Base-by-base conservation (phyloP, 2,797 vertebrate genomes). In the Orientallactaga sibirica region DNA sequence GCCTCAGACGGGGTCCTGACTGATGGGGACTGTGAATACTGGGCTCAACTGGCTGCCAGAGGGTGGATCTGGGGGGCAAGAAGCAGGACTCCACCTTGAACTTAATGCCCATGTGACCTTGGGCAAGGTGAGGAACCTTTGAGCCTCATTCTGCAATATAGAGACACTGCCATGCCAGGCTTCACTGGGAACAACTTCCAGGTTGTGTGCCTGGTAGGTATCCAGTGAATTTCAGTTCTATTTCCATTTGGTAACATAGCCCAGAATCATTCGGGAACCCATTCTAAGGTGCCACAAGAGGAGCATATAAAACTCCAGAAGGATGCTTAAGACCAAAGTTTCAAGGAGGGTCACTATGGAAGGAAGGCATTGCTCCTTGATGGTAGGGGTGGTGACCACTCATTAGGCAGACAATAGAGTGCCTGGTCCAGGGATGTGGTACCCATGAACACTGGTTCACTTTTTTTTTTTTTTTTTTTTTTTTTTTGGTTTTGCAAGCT, bases 91-190 rank as follows among this genome's bases (percentile, higher is more conserved):
- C 27, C 7, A 6, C 12, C 67, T 70, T 73, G 25, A 66, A 52
- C 41, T 11, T 6, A 78, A 66, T 18, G 16, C 29, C 61, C 75
- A 0, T 1, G 4, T 67, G 64, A 64, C 29, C 77, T 85, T 37
- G 20, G 61, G 27, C 19, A 82, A 81, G 29, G 43, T 78, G 58
- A 64, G 71, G 68, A 70, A 48, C 33, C 22, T 86, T 74, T 4
- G 87, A 92, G 79, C 79, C 73, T 79, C 79, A 3, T 37, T 77
- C 66, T 19, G 15, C 18, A 91, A 91, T 67, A 85, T 20, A 33
- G 64, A 29, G 15, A 43, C 9, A 24, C 6, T 61, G 41, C 9
- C 20, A 37, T 25, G 14, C 37, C 58, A 20, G 33, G 61, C 41
- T 82, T 24, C n/a, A 6, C 29, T 2, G 14, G 33, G 68, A 89